Evolutionary conservation across 2,797 vertebrate species (phyloP), one percentile per base, ranked within the genome.

Genomic region (Poecilia wingei): DNA sequence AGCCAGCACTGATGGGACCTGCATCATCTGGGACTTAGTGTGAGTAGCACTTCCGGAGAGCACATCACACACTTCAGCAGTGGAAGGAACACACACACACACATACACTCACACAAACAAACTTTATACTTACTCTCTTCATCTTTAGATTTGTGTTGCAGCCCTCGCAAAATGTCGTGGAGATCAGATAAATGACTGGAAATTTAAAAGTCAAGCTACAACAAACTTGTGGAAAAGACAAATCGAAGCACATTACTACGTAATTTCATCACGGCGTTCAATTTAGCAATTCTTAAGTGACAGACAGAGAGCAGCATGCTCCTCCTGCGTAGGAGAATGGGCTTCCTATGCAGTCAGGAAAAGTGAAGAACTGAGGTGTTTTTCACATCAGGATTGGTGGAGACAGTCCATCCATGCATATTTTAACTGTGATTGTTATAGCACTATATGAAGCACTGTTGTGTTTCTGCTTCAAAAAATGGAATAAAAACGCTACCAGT

Each of bases 21-120:
- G 98, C 91, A 96, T 98, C 92, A 95, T 98, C 85, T 99, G 98
- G 98, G 98, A 98, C 91, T 81, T 98, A 0, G 92, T 95, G 98
- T 99, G 92, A 95, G 97, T 90, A 57, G 6, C 31, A 6, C 55
- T 18, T 49, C 78, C 75, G 70, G 28, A 74, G n/a, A 53, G 1
- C 31, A 0, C 41, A 72, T 45, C 6, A 16, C 36, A 61, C 69
- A 75, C 41, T 25, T 3, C 12, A 41, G 18, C 25, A 13, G 16
- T 57, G 57, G 13, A 77, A 36, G 31, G 77, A 47, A 79, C 43
- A 36, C 7, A 73, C 9, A 47, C 22, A 39, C n/a, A n/a, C n/a
- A n/a, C n/a, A n/a, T n/a, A 36, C 7, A 73, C 9, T 43, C 22
- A 39, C n/a, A 4, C 46, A 80, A 45, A 41, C 22, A 39, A n/a